A percentile compares a stretch with the other conserved stretches of the same genome.
These are phyloP conservation scores for Colistium nudipinnis DNA, from an alignment of 2,113 vertebrate species.

Conservation along the genomic window DNA sequence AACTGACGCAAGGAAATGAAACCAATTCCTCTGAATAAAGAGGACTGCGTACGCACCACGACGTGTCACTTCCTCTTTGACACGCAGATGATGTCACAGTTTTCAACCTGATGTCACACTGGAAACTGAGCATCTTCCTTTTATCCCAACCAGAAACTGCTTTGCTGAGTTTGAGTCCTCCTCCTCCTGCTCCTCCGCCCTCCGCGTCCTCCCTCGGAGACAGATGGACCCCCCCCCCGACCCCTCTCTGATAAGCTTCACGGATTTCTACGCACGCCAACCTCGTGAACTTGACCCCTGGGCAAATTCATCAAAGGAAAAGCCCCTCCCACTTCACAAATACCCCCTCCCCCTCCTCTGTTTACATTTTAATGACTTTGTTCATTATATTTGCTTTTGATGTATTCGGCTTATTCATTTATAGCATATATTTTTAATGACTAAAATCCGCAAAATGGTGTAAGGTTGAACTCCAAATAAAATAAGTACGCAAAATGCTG, in stretches of 20 bases:
- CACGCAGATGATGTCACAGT: too few relatives aligned
- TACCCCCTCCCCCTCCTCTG: neutral
- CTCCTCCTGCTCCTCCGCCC: neutral
- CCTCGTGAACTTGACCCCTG: constrained; percentile 70
- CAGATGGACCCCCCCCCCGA: constrained; percentile 57
- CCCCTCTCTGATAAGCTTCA: constrained; percentile 49
- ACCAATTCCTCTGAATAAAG: too few relatives aligned
- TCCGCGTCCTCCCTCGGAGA: neutral
- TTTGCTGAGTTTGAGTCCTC: too few relatives aligned
- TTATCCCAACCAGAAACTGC: too few relatives aligned
- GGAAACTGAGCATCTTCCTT: neutral
- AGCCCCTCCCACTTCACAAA: constrained; percentile 8
- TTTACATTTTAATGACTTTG: constrained; percentile 8
- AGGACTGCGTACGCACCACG: too few relatives aligned
- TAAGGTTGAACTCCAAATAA: too few relatives aligned
- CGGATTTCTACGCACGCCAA: constrained; percentile 66
- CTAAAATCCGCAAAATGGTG: too few relatives aligned
- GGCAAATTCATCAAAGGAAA: constrained; percentile 63
- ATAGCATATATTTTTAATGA: neutral
- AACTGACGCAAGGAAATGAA: too few relatives aligned
- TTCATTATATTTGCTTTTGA: neutral
- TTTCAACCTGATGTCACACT: too few relatives aligned
- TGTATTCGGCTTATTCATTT: neutral
- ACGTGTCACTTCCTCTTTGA: too few relatives aligned
- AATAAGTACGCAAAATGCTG: too few relatives aligned